These are phyloP conservation scores for Danio tinwini DNA, from an alignment of 2,797 vertebrate species.

Conservation along the genomic window DNA sequence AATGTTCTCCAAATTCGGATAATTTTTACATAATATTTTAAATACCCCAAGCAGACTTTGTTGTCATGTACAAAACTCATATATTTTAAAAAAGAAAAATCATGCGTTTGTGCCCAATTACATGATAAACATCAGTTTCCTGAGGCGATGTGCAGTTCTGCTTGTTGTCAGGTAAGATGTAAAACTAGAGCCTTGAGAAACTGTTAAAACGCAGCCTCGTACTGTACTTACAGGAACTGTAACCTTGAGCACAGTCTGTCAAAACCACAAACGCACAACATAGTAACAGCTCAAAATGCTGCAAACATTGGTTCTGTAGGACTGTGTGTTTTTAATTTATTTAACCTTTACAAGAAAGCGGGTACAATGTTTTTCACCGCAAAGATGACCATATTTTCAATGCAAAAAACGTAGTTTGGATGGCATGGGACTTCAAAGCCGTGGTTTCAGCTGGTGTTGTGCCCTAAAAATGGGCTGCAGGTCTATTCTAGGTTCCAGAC, in stretches of 20 bases:
- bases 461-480: background rate
- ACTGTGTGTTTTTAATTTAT: background rate
- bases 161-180: background rate
- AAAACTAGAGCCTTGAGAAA: constrained; percentile 17
- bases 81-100: background rate
- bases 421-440: background rate
- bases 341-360: background rate
- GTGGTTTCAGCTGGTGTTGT: background rate
- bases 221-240: background rate
- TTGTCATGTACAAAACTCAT: background rate
- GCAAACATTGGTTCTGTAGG: background rate
- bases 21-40: background rate
- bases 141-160: background rate
- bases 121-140: background rate
- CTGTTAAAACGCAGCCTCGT: constrained; percentile 9
- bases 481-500: background rate
- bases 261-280: constrained; percentile 32
- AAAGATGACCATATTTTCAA: background rate
- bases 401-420: background rate
- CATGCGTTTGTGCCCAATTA: background rate
- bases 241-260: constrained; percentile 31
- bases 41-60: background rate
- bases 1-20: background rate
- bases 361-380: background rate
- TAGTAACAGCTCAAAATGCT: background rate